These are phyloP conservation scores for Copsychus sechellarum DNA, from an alignment of 2,113 vertebrate species.

Conservation along the genomic window DNA sequence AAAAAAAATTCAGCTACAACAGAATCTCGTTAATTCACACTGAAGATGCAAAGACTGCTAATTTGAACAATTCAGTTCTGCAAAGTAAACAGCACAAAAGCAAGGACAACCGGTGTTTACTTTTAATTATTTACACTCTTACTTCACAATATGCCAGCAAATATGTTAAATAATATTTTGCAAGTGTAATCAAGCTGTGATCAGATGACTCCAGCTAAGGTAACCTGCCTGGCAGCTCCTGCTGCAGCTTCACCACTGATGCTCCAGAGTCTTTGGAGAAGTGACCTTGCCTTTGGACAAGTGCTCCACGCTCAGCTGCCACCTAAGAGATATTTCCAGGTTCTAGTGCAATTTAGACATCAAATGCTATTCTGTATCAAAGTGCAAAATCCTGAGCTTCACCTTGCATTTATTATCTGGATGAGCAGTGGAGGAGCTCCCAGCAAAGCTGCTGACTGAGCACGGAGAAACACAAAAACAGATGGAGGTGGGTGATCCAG, in stretches of 20 bases:
- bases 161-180: conserved; percentile 23
- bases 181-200: conserved; percentile 47
- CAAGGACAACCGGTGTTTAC: conserved; percentile 51
- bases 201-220: background rate
- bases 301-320: background rate
- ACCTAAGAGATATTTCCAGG: background rate
- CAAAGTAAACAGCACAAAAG: conserved; percentile 53
- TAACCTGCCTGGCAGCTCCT: background rate
- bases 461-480: background rate
- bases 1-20: background rate
- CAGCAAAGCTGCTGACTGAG: background rate
- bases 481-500: background rate
- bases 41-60: conserved; percentile 23
- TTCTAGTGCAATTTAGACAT: background rate
- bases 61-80: conserved; percentile 30
- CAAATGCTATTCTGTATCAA: background rate
- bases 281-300: background rate
- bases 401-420: background rate
- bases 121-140: conserved; percentile 52
- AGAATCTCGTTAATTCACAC: conserved; percentile 31
- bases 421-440: background rate
- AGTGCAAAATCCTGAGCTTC: background rate
- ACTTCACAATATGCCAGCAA: conserved; percentile 19
- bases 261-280: background rate
- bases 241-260: background rate